Evolutionary conservation across 2,113 vertebrate species (phyloP), one percentile per base, ranked within the genome.

Genomic region (Pseudolaguvia tuberculata): DNA sequence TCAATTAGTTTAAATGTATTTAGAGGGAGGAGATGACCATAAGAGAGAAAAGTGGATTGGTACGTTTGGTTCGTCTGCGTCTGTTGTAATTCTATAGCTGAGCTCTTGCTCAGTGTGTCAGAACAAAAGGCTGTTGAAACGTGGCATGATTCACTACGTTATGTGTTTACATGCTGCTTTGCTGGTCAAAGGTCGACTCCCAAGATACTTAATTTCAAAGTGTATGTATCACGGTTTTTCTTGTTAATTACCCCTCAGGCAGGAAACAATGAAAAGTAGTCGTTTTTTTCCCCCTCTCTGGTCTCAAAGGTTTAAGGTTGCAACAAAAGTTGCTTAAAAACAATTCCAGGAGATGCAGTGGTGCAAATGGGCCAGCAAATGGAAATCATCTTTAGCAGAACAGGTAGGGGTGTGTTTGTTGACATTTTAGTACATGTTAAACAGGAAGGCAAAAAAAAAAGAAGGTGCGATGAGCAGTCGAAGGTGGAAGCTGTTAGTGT

Each of bases 281-380:
- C 35, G 14, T 52, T 2, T 76, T 56, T 73, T 48, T 47, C 75
- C 47, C 29, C 7, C 62, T 29, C 42, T 25, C 17, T 79, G 70
- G 61, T 72, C 39, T 52, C 69, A 72, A 56, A 76, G 57, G 39
- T 58, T 21, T n/a, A n/a, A n/a, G n/a, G n/a, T n/a, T n/a, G n/a
- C n/a, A n/a, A n/a, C n/a, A n/a, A n/a, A n/a, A n/a, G n/a, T n/a
- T 73, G 20, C 47, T 51, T n/a, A 74, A 66, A 83, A 86, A 90
- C 91, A 90, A 70, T 86, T 93, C 90, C 94, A 92, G 50, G 88
- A 82, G 86, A 83, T 90, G 87, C 93, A 86, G 83, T 77, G 83
- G 84, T 86, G 83, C 84, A 78, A 81, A 84, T 89, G 90, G 91
- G 87, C 86, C 23, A 86, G 84, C 76, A 72, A 58, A 79, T 79